Evolutionary conservation across 2,888 invertebrate species (phyloP).

Genomic region (Aphidius colemani): DNA sequence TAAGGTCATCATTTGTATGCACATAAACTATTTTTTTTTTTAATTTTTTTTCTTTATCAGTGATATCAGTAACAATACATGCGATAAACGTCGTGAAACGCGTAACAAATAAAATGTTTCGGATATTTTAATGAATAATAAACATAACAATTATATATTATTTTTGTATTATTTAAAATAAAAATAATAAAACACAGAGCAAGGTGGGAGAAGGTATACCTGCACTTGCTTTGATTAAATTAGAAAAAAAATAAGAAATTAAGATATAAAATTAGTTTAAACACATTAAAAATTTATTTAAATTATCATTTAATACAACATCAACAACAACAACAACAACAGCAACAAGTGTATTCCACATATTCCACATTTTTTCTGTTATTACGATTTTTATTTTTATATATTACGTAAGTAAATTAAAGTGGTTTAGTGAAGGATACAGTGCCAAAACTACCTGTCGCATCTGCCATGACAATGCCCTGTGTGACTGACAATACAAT

Average conservation of each 20-base stretch:
- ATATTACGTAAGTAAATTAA: constrained; percentile 35
- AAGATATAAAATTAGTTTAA: not conserved
- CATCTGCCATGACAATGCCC: constrained; percentile 59
- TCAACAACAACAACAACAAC: constrained; percentile 34
- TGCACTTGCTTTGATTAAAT: constrained; percentile 53
- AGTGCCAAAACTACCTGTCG: constrained; percentile 57
- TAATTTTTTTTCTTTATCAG: too few species aligned
- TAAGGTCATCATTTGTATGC: constrained; percentile 57
- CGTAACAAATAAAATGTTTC: constrained; percentile 32
- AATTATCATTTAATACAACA: constrained; percentile 8
- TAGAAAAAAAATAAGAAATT: constrained; percentile 7
- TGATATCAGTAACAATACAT: too few species aligned
- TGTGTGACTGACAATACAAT: constrained; percentile 59
- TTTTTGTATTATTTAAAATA: constrained; percentile 4
- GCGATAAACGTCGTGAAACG: too few species aligned
- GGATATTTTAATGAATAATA: constrained; percentile 36
- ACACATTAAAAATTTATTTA: too few species aligned
- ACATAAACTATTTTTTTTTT: constrained; percentile 40
- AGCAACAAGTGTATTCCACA: constrained; percentile 37
- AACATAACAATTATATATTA: constrained; percentile 18
- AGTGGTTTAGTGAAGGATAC: constrained; percentile 58
- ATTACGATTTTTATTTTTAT: constrained; percentile 34
- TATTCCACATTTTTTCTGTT: constrained; percentile 50
- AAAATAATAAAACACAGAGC: constrained; percentile 41
- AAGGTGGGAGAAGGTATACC: constrained; percentile 60